Evolutionary conservation across 2,113 vertebrate species (phyloP), one percentile per base, ranked within the genome.

Genomic region (Bos indicus): DNA sequence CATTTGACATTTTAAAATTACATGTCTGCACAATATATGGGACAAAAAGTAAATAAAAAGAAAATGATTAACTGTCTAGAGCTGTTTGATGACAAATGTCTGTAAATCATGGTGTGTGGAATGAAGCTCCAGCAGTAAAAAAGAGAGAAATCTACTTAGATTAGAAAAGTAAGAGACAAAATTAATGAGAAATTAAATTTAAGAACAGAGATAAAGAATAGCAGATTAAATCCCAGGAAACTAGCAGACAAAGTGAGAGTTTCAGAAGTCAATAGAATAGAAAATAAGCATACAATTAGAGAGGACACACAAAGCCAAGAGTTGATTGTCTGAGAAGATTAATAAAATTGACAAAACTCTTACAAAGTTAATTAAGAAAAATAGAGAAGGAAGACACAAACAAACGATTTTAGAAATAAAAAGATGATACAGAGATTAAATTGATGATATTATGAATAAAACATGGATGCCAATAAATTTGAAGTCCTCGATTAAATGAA

Each of bases 401-500:
- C 62, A 96, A 93, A 90, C 40, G 64, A 85, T 88, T 96, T 96
- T 88, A 90, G 94, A 83, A 96, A 94, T 87, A 91, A 78, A 96
- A 90, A 78, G 67, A 87, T 59, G 77, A 77, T 21, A 7, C 78
- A 43, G 95, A 62, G 67, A 92, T 96, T 83, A 93, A 96, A 93
- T 88, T 94, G 97, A 98, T 98, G 96, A 30, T 46, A 33, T 51
- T 85, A 94, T 94, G 93, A 97, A 87, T 97, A 94, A 97, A 93
- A 88, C 83, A 97, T 74, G 78, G 13, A 21, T 95, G 91, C 71
- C 86, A 77, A 96, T 97, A 95, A 87, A 96, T 97, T 43, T 91
- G 57, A 97, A 95, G 86, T 87, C 71, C 26, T 91, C 95, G 67
- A 60, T 93, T 96, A 96, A 91, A 95, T 92, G 82, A 96, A 67